These are phyloP conservation scores for Marasmarcha lunaedactyla DNA, from an alignment of 2,888 invertebrate genomes.

Conservation along the genomic window DNA sequence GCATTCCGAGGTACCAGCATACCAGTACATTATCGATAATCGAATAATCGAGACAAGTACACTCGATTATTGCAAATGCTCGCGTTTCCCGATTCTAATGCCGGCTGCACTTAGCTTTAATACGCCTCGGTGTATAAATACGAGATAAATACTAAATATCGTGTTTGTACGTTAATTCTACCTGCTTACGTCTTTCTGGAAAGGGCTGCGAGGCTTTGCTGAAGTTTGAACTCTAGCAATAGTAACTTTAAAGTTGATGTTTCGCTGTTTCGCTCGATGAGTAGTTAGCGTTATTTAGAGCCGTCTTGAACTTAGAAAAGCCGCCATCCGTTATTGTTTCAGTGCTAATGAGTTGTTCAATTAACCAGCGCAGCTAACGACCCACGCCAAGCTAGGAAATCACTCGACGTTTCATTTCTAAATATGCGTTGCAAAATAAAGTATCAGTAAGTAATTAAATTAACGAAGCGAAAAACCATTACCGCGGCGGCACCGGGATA, in stretches of 20 bases:
- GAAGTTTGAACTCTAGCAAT: slow-evolving; percentile 7
- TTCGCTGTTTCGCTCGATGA: background rate
- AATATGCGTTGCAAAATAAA: too few relatives aligned
- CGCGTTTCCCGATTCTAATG: slow-evolving; percentile 3
- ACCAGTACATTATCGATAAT: slow-evolving; percentile 23
- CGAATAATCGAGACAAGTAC: slow-evolving; percentile 18
- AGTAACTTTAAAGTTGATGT: slow-evolving; percentile 11
- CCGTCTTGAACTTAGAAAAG: slow-evolving; percentile 15
- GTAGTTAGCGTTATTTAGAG: slow-evolving; percentile 10
- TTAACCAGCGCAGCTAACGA: slow-evolving; percentile 23
- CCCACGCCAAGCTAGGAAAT: too few relatives aligned
- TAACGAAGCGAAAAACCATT: too few relatives aligned
- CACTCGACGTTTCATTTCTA: too few relatives aligned
- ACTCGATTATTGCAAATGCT: slow-evolving; percentile 28
- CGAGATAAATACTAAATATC: background rate
- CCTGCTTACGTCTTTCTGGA: too few relatives aligned
- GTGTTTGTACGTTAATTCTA: too few relatives aligned
- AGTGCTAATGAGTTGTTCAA: slow-evolving; percentile 46
- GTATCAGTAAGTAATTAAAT: too few relatives aligned
- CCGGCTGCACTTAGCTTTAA: too few relatives aligned
- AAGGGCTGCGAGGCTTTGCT: background rate
- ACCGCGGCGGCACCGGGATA: slow-evolving; percentile 2
- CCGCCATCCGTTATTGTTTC: slow-evolving; percentile 27
- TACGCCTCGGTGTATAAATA: background rate
- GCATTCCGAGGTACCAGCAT: slow-evolving; percentile 22